Evolutionary conservation across 2,797 vertebrate genomes (phyloP).

Genomic region (Streptopelia turtur): DNA sequence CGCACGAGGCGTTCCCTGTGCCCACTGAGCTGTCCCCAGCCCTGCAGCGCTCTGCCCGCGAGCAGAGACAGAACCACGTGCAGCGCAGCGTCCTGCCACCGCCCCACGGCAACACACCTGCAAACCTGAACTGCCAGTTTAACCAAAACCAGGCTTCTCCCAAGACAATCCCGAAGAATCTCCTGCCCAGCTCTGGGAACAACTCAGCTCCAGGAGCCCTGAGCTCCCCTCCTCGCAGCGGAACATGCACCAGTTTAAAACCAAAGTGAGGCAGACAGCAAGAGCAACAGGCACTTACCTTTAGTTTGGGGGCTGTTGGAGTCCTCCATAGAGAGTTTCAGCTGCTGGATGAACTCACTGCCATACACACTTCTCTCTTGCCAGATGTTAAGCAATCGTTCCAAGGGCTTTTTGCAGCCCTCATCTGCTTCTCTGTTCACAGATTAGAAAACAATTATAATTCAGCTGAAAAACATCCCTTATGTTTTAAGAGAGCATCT

Average conservation of each 20-base stretch:
- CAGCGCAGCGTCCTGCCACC: background rate
- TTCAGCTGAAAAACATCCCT: background rate
- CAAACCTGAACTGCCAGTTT: background rate
- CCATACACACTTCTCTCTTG: constrained; percentile 95
- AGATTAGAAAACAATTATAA: constrained; percentile 19
- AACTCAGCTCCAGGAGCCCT: background rate
- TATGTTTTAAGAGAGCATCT: background rate
- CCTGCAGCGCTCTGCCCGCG: background rate
- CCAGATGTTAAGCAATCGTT: constrained; percentile 97
- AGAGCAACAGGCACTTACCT: constrained; percentile 76
- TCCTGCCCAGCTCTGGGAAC: background rate
- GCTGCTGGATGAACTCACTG: constrained; percentile 94
- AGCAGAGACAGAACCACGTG: background rate
- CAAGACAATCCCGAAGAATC: background rate
- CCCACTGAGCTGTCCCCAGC: background rate
- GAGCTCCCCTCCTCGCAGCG: background rate
- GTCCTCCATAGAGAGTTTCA: constrained; percentile 95
- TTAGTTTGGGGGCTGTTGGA: constrained; percentile 91
- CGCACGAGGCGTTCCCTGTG: no score
- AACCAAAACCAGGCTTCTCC: background rate
- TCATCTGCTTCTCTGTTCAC: constrained; percentile 91
- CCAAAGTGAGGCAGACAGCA: background rate
- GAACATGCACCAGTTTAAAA: background rate
- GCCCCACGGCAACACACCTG: background rate
- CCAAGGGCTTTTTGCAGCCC: constrained; percentile 93